Percentiles rank a stretch among this genome's conserved stretches.
These are phyloP conservation scores for Tokudaia muenninki DNA, from an alignment of 2,797 vertebrate species.

Conservation along the genomic window DNA sequence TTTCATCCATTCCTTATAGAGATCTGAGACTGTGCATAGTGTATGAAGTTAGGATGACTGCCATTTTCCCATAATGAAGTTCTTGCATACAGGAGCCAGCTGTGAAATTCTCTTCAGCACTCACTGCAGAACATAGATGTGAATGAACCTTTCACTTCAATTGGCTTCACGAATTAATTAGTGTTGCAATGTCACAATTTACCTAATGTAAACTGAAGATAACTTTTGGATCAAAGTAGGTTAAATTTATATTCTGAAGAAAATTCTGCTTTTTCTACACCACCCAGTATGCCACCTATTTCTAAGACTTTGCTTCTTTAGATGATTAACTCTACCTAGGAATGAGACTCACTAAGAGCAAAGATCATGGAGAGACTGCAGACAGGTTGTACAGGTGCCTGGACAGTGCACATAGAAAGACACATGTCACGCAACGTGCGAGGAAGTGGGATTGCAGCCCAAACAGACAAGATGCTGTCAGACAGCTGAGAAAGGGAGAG, in stretches of 20 bases:
- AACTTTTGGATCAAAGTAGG: background rate
- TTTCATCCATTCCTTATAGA: slow-evolving; percentile 15
- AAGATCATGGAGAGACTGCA: slow-evolving; percentile 52
- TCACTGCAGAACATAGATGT: background rate
- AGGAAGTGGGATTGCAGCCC: slow-evolving; percentile 38
- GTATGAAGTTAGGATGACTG: background rate
- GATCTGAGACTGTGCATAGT: background rate
- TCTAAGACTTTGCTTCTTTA: slow-evolving; percentile 56
- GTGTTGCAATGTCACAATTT: background rate
- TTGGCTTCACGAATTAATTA: background rate
- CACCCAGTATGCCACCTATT: background rate
- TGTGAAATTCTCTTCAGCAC: background rate
- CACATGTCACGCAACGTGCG: background rate
- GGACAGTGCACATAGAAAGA: slow-evolving; percentile 56
- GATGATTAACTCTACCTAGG: slow-evolving; percentile 22
- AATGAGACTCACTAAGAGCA: slow-evolving; percentile 54
- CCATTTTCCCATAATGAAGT: background rate
- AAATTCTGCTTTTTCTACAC: background rate
- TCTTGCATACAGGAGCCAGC: background rate
- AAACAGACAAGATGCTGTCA: background rate
- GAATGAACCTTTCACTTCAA: slow-evolving; percentile 2
- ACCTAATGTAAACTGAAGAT: slow-evolving; percentile 21
- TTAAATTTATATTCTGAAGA: slow-evolving; percentile 9
- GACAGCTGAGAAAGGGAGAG: slow-evolving; percentile 15
- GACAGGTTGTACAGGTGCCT: slow-evolving; percentile 42